Percentiles rank a stretch among this genome's conserved stretches.
phyloP scores from a whole-genome alignment of 2,888 invertebrate species.

The Germaria angustata region DNA sequence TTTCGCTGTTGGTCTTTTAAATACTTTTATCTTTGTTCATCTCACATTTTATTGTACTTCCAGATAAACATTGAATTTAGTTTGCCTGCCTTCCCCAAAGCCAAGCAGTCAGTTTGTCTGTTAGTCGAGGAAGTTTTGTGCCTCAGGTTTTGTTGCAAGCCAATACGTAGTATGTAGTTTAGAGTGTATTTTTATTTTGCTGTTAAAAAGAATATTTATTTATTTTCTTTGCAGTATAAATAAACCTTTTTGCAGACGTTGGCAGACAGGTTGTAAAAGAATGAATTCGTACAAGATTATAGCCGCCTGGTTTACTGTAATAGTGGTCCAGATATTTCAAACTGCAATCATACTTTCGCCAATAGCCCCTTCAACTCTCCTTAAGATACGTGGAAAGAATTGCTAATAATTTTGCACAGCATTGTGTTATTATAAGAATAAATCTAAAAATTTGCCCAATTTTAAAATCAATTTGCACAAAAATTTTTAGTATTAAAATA shows the following conservation, averaged over 20 bases:
- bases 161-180: background rate
- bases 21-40: conserved; percentile 24
- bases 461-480: too few species aligned
- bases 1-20: conserved; percentile 32
- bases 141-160: conserved; percentile 5
- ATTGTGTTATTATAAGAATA: too few species aligned
- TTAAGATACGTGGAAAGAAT: too few species aligned
- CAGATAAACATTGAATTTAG: conserved; percentile 30
- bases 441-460: too few species aligned
- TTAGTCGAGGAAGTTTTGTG: conserved; percentile 18
- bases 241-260: conserved; percentile 9
- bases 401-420: too few species aligned
- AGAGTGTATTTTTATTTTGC: conserved; percentile 2
- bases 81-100: background rate
- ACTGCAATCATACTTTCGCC: too few species aligned
- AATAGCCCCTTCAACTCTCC: too few species aligned
- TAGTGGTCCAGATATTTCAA: too few species aligned
- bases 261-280: background rate
- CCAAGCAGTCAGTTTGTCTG: conserved; percentile 21
- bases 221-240: conserved; percentile 6
- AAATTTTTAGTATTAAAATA: too few species aligned
- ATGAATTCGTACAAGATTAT: background rate
- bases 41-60: conserved; percentile 3
- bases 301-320: too few species aligned
- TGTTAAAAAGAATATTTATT: conserved; percentile 22